phyloP scores from a whole-genome alignment of 2,797 vertebrate species.

The Darevskia mixta region DNA sequence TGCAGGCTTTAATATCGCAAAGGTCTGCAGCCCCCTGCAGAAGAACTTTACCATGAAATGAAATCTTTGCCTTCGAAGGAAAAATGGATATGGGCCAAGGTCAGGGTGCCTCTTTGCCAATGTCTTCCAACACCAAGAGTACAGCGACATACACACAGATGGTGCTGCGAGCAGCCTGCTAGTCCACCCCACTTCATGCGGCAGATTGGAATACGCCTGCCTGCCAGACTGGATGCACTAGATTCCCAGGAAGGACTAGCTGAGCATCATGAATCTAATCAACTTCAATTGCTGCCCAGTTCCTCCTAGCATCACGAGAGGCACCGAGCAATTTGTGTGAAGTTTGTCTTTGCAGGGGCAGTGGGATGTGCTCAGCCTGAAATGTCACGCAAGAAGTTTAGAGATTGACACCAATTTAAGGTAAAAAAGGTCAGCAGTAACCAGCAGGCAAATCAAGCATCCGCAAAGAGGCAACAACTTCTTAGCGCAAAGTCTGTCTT shows the following conservation, averaged over 20 bases:
- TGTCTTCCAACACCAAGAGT: not conserved
- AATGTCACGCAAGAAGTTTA: not conserved
- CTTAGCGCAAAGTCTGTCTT: not conserved
- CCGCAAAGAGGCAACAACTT: not conserved
- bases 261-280: constrained; percentile 34
- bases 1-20: constrained; percentile 37
- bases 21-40: constrained; percentile 31
- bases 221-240: constrained; percentile 29
- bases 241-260: constrained; percentile 17
- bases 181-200: constrained; percentile 30
- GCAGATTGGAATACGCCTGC: constrained; percentile 17
- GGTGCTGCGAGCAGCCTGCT: constrained; percentile 33
- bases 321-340: not conserved
- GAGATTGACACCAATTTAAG: not conserved
- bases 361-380: not conserved
- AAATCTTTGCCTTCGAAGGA: not conserved
- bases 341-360: not conserved
- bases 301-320: constrained; percentile 2
- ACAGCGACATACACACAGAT: constrained; percentile 10
- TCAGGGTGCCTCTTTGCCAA: constrained; percentile 21
- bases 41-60: constrained; percentile 45
- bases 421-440: not conserved
- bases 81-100: constrained; percentile 27
- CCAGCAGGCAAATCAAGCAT: not conserved
- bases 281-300: constrained; percentile 25